phyloP scores from a whole-genome alignment of 2,888 invertebrate genomes.

The Abrostola triplasia region DNA sequence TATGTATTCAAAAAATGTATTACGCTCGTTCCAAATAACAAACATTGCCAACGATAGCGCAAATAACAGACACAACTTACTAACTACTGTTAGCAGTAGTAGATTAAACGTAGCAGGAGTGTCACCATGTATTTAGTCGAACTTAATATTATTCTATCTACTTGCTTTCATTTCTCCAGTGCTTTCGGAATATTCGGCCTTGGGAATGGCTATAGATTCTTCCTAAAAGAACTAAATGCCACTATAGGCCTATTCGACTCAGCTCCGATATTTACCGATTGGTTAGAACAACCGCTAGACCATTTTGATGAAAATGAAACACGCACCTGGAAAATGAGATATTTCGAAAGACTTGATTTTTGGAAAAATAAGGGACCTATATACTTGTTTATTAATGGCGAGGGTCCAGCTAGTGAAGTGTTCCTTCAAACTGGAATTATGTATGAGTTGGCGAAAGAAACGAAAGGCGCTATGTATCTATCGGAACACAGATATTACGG shows the following conservation, averaged over 20 bases:
- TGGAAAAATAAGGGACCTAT: conserved; percentile 75
- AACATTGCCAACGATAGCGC: conserved; percentile 14
- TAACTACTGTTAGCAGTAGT: conserved; percentile 3
- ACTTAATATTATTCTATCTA: conserved; percentile 49
- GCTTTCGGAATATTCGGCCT: conserved; percentile 63
- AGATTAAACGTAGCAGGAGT: not conserved
- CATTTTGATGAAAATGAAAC: conserved; percentile 72
- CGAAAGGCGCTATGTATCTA: conserved; percentile 77
- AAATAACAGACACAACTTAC: conserved; percentile 3
- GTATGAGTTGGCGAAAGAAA: conserved; percentile 78
- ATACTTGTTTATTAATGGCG: conserved; percentile 76
- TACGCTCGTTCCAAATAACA: conserved; percentile 37
- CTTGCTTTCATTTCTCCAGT: conserved; percentile 51
- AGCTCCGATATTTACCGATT: conserved; percentile 57
- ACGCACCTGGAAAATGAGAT: conserved; percentile 77
- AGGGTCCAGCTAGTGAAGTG: conserved; percentile 66
- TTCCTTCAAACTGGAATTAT: conserved; percentile 73
- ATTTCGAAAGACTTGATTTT: conserved; percentile 72
- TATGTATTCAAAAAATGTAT: conserved; percentile 30
- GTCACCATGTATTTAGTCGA: conserved; percentile 49
- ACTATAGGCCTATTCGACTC: conserved; percentile 50
- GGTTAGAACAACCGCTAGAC: conserved; percentile 77
- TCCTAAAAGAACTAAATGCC: conserved; percentile 62
- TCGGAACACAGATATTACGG: conserved; percentile 83
- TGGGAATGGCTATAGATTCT: conserved; percentile 63